These are phyloP conservation scores for Cercopithecus hamlyni DNA, from an alignment of 2,797 vertebrate genomes.

Conservation along the genomic window DNA sequence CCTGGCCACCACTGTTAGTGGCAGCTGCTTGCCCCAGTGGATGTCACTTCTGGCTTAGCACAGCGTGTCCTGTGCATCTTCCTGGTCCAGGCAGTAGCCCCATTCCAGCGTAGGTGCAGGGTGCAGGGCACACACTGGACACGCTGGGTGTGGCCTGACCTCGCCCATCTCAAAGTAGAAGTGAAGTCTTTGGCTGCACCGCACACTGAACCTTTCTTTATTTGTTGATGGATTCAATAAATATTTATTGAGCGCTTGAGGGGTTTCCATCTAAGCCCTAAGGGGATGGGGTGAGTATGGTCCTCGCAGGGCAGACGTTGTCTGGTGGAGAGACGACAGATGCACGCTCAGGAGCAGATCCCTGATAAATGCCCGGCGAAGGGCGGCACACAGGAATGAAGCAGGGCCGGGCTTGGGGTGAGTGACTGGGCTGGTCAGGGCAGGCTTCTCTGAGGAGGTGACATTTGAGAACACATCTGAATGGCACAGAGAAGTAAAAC, in stretches of 20 bases:
- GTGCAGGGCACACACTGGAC: not conserved
- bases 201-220: not conserved
- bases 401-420: not conserved
- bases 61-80: not conserved
- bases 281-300: too few species aligned
- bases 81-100: too few species aligned
- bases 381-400: not conserved
- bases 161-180: not conserved
- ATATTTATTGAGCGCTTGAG: not conserved
- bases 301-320: rapidly evolving
- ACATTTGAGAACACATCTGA: not conserved
- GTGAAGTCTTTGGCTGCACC: not conserved
- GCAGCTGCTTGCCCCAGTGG: not conserved
- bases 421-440: not conserved
- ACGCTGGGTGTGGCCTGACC: too few species aligned
- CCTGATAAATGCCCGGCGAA: not conserved
- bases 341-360: not conserved
- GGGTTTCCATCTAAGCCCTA: not conserved
- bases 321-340: not conserved
- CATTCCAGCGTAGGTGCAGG: not conserved
- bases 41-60: not conserved
- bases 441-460: not conserved
- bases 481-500: not conserved
- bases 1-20: not conserved
- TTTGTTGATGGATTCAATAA: not conserved